Percentiles rank a stretch among this genome's conserved stretches.
These are phyloP conservation scores for Nothoprocta perdicaria DNA, from an alignment of 2,113 vertebrate genomes.

Conservation along the genomic window DNA sequence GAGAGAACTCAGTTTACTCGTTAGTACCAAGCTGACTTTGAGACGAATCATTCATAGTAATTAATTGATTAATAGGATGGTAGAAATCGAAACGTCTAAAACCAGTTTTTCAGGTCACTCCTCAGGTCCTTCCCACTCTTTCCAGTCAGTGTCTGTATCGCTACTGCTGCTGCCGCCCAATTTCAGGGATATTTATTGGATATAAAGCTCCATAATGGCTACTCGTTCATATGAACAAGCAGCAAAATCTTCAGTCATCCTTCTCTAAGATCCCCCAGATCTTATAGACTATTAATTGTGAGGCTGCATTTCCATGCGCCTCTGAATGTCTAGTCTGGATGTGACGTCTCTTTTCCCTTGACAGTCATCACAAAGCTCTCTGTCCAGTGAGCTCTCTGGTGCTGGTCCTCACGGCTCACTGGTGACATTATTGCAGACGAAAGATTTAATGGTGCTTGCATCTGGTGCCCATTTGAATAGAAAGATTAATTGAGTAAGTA, in stretches of 20 bases:
- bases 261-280: background rate
- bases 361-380: background rate
- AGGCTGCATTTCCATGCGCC: background rate
- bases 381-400: background rate
- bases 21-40: background rate
- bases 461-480: rapidly evolving
- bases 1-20: background rate
- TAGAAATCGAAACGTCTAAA: background rate
- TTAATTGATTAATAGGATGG: background rate
- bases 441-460: background rate
- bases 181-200: background rate
- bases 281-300: rapidly evolving
- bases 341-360: background rate
- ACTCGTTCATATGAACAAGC: rapidly evolving
- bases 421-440: background rate
- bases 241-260: background rate
- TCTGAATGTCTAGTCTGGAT: background rate
- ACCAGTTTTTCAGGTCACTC: background rate
- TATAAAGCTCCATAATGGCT: background rate
- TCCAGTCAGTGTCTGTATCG: background rate
- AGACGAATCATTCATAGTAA: background rate
- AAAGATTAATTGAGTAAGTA: background rate
- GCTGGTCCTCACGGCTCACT: background rate
- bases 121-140: background rate
- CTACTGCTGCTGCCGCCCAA: background rate